These are phyloP conservation scores for Tigriopus japonicus DNA, from an alignment of 1,140 invertebrate species.

Conservation along the genomic window DNA sequence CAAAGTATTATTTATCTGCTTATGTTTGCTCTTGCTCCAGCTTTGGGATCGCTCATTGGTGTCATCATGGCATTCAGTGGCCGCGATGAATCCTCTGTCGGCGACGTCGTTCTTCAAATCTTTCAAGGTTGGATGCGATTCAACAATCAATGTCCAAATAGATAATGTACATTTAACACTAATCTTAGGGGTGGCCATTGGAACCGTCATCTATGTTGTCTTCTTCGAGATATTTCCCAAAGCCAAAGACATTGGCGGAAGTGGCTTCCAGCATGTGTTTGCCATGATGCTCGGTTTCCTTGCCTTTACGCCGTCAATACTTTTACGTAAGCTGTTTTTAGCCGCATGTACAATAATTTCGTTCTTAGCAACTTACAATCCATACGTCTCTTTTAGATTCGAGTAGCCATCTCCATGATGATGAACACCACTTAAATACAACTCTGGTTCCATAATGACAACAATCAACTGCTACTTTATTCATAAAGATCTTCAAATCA, in stretches of 20 bases:
- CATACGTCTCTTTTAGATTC: background rate
- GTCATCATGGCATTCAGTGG: conserved; percentile 7
- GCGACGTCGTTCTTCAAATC: background rate
- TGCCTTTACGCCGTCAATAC: background rate
- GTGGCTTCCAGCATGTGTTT: background rate
- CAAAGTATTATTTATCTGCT: background rate
- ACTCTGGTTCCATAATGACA: too few relatives aligned
- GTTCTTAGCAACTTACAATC: background rate
- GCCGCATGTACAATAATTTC: background rate
- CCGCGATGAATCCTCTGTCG: background rate
- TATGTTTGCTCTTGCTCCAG: conserved; percentile 7
- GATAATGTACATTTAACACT: too few relatives aligned
- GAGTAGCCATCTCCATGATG: background rate
- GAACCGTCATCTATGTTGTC: conserved; percentile 66
- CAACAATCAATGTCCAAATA: too few relatives aligned
- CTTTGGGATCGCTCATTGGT: conserved; percentile 15
- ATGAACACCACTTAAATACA: background rate
- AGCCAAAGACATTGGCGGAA: conserved; percentile 7
- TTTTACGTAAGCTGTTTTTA: background rate
- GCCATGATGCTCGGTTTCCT: background rate
- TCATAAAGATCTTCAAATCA: too few relatives aligned
- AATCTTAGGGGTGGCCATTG: conserved; percentile 64
- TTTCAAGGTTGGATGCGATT: background rate
- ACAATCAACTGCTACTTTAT: too few relatives aligned
- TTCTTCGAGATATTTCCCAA: conserved; percentile 60